Percentiles rank a stretch among this genome's conserved stretches.
Evolutionary conservation across 1,140 invertebrate genomes (phyloP).

Genomic region (Gryllus bimaculatus): DNA sequence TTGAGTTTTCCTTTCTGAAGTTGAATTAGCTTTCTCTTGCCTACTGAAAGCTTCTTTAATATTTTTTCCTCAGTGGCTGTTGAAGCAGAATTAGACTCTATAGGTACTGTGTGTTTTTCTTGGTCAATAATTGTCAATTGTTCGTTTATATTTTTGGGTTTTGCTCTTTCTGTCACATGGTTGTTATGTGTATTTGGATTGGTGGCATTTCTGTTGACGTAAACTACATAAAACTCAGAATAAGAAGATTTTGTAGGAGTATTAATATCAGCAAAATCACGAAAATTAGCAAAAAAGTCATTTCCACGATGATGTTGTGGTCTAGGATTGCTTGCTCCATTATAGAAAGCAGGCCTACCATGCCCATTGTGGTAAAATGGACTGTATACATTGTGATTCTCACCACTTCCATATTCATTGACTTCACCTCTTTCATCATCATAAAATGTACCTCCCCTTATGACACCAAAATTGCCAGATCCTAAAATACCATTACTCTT

Average conservation of each 20-base stretch:
- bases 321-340: slow-evolving; percentile 42
- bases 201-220: slow-evolving; percentile 20
- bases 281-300: slow-evolving; percentile 76
- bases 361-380: slow-evolving; percentile 28
- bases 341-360: slow-evolving; percentile 46
- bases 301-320: slow-evolving; percentile 41
- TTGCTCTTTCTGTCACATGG: slow-evolving; percentile 27
- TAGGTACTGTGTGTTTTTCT: not conserved
- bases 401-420: slow-evolving; percentile 41
- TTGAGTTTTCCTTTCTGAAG: slow-evolving; percentile 42
- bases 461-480: slow-evolving; percentile 81
- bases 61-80: slow-evolving; percentile 11
- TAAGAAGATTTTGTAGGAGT: slow-evolving; percentile 68
- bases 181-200: slow-evolving; percentile 8
- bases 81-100: not conserved
- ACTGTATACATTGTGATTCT: slow-evolving; percentile 23
- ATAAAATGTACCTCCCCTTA: slow-evolving; percentile 79
- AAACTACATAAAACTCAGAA: slow-evolving; percentile 71
- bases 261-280: slow-evolving; percentile 81
- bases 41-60: slow-evolving; percentile 45
- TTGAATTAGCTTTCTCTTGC: slow-evolving; percentile 55
- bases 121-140: slow-evolving; percentile 51
- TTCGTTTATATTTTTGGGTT: slow-evolving; percentile 73
- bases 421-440: slow-evolving; percentile 43
- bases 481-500: slow-evolving; percentile 48